Evolutionary conservation across 1,140 invertebrate genomes (phyloP).

Genomic region (Drosophila pachea): DNA sequence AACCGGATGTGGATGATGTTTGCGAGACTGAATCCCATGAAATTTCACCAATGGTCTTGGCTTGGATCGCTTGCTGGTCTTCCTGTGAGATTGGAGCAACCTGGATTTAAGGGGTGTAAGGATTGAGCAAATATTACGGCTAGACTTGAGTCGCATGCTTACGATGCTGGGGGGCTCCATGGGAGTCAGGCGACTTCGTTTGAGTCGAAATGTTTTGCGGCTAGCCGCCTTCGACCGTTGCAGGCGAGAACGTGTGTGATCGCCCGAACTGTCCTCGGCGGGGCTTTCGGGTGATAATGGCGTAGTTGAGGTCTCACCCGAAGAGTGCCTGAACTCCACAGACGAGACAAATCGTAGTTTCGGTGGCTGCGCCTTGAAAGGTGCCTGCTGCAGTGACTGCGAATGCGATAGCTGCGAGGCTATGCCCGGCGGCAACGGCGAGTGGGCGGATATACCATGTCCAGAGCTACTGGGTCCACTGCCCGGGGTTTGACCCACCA

Average conservation of each 20-base stretch:
- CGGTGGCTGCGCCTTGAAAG: constrained; percentile 80
- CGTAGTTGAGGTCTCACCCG: constrained; percentile 86
- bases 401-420: constrained; percentile 74
- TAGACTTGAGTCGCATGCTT: constrained; percentile 19
- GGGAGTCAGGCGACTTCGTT: constrained; percentile 84
- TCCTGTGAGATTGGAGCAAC: constrained; percentile 68
- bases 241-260: constrained; percentile 84
- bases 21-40: constrained; percentile 89
- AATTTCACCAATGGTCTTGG: constrained; percentile 80
- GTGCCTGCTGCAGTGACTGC: constrained; percentile 74
- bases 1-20: constrained; percentile 90
- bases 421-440: constrained; percentile 52
- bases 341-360: constrained; percentile 89
- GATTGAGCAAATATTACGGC: constrained; percentile 18
- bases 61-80: constrained; percentile 64
- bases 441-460: constrained; percentile 54
- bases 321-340: constrained; percentile 71
- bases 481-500: constrained; percentile 53
- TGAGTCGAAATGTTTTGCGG: constrained; percentile 93
- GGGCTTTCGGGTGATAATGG: constrained; percentile 87
- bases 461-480: constrained; percentile 51
- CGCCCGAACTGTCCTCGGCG: constrained; percentile 84
- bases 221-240: constrained; percentile 96
- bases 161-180: constrained; percentile 77
- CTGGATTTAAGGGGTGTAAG: constrained; percentile 48